Conservation (phyloP, 2,797 vertebrate genomes). For the Pseudochirops cupreus region DNA sequence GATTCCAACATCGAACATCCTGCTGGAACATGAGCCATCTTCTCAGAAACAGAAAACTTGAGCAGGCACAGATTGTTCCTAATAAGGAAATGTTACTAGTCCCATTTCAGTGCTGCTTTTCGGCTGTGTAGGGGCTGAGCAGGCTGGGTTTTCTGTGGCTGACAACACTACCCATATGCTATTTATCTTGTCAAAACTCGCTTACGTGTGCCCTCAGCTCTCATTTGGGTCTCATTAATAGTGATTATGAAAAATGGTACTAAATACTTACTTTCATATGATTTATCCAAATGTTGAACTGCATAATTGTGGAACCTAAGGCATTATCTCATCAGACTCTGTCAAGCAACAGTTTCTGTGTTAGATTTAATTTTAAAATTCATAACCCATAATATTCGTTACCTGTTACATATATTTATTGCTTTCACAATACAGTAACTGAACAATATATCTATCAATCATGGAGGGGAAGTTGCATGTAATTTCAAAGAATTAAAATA, state of each 20-base stretch:
- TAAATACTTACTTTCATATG: constrained; percentile 79
- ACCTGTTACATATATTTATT: constrained; percentile 65
- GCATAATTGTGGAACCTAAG: constrained; percentile 79
- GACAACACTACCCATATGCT: constrained; percentile 83
- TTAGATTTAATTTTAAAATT: constrained; percentile 81
- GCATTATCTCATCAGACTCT: constrained; percentile 77
- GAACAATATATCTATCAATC: constrained; percentile 73
- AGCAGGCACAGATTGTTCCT: neutral
- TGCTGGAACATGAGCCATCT: neutral
- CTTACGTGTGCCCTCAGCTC: constrained; percentile 79
- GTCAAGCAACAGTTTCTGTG: constrained; percentile 81
- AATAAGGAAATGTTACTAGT: constrained; percentile 50
- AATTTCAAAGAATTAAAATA: constrained; percentile 64
- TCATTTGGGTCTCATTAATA: constrained; percentile 82
- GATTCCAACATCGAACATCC: neutral
- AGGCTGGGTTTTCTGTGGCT: constrained; percentile 76
- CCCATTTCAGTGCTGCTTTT: neutral
- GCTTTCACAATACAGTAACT: constrained; percentile 48
- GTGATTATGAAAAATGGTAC: constrained; percentile 78
- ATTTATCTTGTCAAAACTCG: constrained; percentile 86
- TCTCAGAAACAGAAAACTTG: constrained; percentile 35
- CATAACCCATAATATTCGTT: constrained; percentile 70
- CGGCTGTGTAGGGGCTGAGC: constrained; percentile 71
- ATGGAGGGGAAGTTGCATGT: constrained; percentile 58
- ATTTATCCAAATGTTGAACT: constrained; percentile 81